Percentiles rank a stretch among this genome's conserved stretches.
phyloP scores from a whole-genome alignment of 2,888 invertebrate species.

The Clusia tigrina region DNA sequence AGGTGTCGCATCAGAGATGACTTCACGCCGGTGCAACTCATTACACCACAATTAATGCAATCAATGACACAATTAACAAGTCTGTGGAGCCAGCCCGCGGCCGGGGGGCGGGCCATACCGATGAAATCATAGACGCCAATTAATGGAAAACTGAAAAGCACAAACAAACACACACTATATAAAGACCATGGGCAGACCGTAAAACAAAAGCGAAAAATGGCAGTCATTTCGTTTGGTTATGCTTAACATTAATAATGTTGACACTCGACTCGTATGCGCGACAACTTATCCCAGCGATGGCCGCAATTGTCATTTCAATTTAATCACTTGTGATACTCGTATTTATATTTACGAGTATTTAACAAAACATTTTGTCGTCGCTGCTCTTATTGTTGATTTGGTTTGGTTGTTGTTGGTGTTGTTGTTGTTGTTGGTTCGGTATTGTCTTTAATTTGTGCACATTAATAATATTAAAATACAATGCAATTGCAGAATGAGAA shows the following conservation, averaged over 20 bases:
- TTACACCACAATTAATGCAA: slow-evolving; percentile 26
- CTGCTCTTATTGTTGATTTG: too few species aligned
- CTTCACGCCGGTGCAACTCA: slow-evolving; percentile 7
- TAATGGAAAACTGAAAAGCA: not conserved
- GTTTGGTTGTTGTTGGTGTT: too few species aligned
- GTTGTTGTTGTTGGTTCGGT: too few species aligned
- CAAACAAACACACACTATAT: not conserved
- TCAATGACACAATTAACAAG: slow-evolving; percentile 29
- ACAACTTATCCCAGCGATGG: too few species aligned
- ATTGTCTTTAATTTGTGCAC: slow-evolving; percentile 4
- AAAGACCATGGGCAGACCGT: not conserved
- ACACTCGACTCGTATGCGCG: too few species aligned
- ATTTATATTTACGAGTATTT: too few species aligned
- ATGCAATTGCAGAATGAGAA: not conserved
- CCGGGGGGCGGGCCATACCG: not conserved
- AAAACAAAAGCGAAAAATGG: slow-evolving; percentile 20
- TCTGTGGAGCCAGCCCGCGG: too few species aligned
- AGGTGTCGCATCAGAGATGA: slow-evolving; percentile 5
- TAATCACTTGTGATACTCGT: too few species aligned
- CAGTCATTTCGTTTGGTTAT: slow-evolving; percentile 26
- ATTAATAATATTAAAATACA: not conserved
- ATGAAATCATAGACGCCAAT: slow-evolving; percentile 15
- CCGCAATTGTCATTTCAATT: too few species aligned
- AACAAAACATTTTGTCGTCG: too few species aligned
- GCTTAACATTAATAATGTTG: slow-evolving; percentile 26